Evolutionary conservation across 2,113 vertebrate species (phyloP).

Genomic region (Labeo catla): DNA sequence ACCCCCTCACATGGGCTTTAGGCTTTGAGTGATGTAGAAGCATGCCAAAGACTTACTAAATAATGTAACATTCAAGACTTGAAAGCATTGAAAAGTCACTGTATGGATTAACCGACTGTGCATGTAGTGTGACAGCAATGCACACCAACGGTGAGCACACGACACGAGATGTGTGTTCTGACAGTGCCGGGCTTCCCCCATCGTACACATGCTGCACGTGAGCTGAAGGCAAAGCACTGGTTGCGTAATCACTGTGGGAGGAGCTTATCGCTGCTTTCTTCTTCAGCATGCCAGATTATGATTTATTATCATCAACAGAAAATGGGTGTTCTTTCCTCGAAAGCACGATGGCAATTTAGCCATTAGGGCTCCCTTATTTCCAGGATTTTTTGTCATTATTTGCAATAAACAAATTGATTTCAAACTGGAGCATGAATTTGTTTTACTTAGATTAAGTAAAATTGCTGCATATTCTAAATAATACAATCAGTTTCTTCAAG

Average conservation of each 20-base stretch:
- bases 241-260: conserved; percentile 67
- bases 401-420: neutral
- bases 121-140: neutral
- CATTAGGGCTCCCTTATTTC: neutral
- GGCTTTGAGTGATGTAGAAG: neutral
- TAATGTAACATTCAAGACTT: neutral
- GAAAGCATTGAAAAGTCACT: neutral
- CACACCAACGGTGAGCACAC: neutral
- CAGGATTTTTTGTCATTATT: too few relatives aligned
- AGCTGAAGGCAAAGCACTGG: conserved; percentile 56
- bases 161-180: conserved; percentile 19
- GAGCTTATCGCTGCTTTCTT: neutral
- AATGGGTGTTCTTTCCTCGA: neutral
- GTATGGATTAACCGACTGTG: neutral
- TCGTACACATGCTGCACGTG: conserved; percentile 74
- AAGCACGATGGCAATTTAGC: conserved; percentile 22
- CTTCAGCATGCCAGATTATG: conserved; percentile 42
- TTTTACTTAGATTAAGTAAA: neutral
- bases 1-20: neutral
- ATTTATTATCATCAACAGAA: conserved; percentile 54
- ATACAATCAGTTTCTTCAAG: neutral
- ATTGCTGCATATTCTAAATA: neutral
- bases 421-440: neutral
- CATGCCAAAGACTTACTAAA: neutral
- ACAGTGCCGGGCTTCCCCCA: conserved; percentile 63